Evolutionary conservation across 1,140 invertebrate species (phyloP).

Genomic region (Drosophila parvula): DNA sequence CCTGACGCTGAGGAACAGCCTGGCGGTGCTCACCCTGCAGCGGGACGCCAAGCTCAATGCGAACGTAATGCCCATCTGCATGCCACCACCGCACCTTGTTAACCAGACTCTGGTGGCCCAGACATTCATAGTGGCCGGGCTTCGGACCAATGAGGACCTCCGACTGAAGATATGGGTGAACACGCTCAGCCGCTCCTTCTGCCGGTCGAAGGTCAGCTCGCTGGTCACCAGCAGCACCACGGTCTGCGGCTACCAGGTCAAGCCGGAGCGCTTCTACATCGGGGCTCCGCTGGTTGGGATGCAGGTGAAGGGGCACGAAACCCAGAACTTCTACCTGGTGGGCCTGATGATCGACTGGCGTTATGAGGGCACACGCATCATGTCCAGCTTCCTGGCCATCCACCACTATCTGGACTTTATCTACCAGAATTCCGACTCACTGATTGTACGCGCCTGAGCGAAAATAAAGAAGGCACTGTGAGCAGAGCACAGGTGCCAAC

Average conservation of each 20-base stretch:
- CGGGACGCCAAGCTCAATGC: conserved; percentile 49
- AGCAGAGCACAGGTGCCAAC: conserved; percentile 47
- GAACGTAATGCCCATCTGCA: conserved; percentile 64
- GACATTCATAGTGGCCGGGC: conserved; percentile 51
- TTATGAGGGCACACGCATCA: conserved; percentile 1
- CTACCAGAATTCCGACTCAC: conserved; percentile 43
- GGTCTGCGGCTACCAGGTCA: conserved; percentile 52
- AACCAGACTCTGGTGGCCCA: conserved; percentile 54
- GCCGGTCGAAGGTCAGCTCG: conserved; percentile 27
- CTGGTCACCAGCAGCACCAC: conserved; percentile 49
- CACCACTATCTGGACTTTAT: conserved; percentile 59
- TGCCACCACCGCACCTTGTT: conserved; percentile 47
- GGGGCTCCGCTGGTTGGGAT: conserved; percentile 64
- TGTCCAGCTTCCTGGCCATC: conserved; percentile 58
- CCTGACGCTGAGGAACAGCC: conserved; percentile 52
- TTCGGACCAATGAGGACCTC: conserved; percentile 22
- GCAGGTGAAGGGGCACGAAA: conserved; percentile 40
- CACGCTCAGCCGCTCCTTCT: conserved; percentile 50
- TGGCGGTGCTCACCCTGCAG: conserved; percentile 62
- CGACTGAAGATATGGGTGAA: conserved; percentile 59
- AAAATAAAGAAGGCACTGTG: conserved; percentile 28
- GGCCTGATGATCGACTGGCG: conserved; percentile 57
- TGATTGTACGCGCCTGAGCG: conserved; percentile 47
- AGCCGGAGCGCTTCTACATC: conserved; percentile 20
- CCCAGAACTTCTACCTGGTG: conserved; percentile 59